Base-by-base conservation (phyloP, 1,140 invertebrate genomes). In the Drosophila parabipectinata region DNA sequence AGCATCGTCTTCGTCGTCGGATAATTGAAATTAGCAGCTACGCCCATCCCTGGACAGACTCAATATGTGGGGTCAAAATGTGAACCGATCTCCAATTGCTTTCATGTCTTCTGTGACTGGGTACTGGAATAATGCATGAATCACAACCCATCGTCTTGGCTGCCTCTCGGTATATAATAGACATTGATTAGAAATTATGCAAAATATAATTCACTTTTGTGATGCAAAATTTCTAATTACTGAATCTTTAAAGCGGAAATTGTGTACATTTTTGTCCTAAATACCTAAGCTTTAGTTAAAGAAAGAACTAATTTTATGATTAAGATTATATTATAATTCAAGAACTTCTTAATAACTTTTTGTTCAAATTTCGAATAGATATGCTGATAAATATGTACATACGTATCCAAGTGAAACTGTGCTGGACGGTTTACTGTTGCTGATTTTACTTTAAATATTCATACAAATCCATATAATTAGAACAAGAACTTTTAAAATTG, bases 1-100 rank as follows among this genome's bases (percentile, higher is more conserved):
- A 87, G 78, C 74, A 60, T 9, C 64, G 61, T 12, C 56, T 10
- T n/a, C 32, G 60, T 24, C 67, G 47, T 37, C 44, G 57, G 45
- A 82, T 87, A 85, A 85, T 85, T 85, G 82, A 82, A 78, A 85
- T 87, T 67, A 61, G 67, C 82, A 85, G 82, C 78, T 72, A 85
- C 82, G 82, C 82, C 82, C 82, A 81, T 72, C 72, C 28, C 30
- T 47, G 44, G 10, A 51, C 68, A 47, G 73, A 61, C 57, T 87
- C 78, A 87, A 85, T 85, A 68, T 68, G 69, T 32, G 24, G 78
- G 82, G 82, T 85, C 82, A 85, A 75, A 75, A 75, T 63, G 78
- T 85, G 75, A 85, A 75, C 78, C 67, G 78, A 61, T 74, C 74
- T 78, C 80, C 85, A 87, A 87, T 87, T 85, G 82, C 51, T 41